Percentiles rank a stretch among this genome's conserved stretches.
Conservation (phyloP, 2,888 invertebrate genomes). For the Allacma fusca region DNA sequence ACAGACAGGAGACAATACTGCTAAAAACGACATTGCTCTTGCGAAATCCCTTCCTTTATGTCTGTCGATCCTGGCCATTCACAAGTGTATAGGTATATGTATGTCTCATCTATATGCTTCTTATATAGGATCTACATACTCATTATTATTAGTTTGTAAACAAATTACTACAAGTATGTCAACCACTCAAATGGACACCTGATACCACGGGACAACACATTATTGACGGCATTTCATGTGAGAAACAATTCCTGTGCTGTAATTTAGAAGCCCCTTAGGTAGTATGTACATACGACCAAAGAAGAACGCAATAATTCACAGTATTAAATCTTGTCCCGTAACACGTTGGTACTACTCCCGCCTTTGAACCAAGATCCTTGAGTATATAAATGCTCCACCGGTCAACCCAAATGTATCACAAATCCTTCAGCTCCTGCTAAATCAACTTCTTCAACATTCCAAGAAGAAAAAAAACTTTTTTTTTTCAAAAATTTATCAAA, state of each 20-base stretch:
- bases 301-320: not conserved
- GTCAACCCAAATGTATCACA: not conserved
- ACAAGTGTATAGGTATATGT: no score
- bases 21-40: not conserved
- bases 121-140: no score
- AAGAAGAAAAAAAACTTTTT: slow-evolving; percentile 1
- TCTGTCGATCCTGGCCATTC: not conserved
- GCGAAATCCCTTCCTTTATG: slow-evolving; percentile 1
- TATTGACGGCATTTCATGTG: slow-evolving; percentile 4
- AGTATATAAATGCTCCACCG: slow-evolving; percentile 5
- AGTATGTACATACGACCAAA: no score
- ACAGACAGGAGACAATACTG: not conserved
- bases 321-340: slow-evolving; percentile 9
- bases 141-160: not conserved
- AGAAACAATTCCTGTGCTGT: not conserved
- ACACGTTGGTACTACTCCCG: slow-evolving; percentile 8
- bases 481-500: slow-evolving; percentile 16
- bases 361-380: not conserved
- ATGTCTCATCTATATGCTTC: no score
- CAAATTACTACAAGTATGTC: not conserved
- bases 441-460: slow-evolving; percentile 20
- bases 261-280: not conserved
- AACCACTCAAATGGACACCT: no score
- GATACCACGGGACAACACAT: no score
- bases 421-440: not conserved